These are phyloP conservation scores for Balanococcus diminutus DNA, from an alignment of 2,888 invertebrate genomes.

Conservation along the genomic window DNA sequence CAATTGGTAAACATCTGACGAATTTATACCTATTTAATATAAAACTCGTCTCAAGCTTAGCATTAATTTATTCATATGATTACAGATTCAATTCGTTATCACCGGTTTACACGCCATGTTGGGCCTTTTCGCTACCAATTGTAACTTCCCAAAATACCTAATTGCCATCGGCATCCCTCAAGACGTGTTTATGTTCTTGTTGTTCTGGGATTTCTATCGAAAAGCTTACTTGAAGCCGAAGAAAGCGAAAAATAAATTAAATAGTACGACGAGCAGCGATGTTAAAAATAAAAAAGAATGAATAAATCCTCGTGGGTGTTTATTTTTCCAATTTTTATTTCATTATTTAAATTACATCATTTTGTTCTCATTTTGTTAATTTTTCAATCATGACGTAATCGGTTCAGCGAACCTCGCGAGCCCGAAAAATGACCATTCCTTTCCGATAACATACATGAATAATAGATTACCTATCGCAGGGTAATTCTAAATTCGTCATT, in stretches of 20 bases:
- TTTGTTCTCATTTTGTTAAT: neutral
- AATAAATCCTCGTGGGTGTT: neutral
- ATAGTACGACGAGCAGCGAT: neutral
- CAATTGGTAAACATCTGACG: slow-evolving; percentile 61
- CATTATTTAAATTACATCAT: neutral
- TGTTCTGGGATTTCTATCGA: slow-evolving; percentile 69
- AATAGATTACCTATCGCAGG: neutral
- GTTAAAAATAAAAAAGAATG: neutral
- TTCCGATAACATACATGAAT: no score
- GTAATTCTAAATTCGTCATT: neutral
- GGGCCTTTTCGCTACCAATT: slow-evolving; percentile 63
- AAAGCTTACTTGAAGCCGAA: slow-evolving; percentile 64
- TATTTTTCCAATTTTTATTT: neutral
- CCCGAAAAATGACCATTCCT: no score
- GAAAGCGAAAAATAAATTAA: neutral
- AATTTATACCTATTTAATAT: no score
- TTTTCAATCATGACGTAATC: neutral
- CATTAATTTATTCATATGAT: slow-evolving; percentile 37
- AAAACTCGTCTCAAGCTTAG: no score
- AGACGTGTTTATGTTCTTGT: slow-evolving; percentile 65
- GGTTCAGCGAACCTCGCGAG: neutral
- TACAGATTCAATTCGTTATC: slow-evolving; percentile 71
- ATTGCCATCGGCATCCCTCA: slow-evolving; percentile 67
- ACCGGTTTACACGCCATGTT: slow-evolving; percentile 69
- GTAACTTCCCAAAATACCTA: slow-evolving; percentile 66